Evolutionary conservation across 2,113 vertebrate species (phyloP), one percentile per base, ranked within the genome.

Genomic region (Ammodytes dubius): DNA sequence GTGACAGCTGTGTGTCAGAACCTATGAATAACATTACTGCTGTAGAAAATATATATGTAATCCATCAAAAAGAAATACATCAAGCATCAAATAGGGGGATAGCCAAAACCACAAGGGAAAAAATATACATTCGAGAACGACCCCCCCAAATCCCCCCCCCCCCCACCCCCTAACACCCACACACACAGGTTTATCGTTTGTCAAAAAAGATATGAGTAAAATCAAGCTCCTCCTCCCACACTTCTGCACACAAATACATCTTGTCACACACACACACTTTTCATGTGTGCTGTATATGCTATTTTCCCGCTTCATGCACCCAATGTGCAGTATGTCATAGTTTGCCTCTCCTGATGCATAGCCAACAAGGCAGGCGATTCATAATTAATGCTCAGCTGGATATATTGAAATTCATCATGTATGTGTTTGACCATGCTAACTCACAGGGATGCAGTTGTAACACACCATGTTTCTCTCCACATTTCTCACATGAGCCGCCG

Each of bases 1-100:
- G 37, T 74, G 84, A 85, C 83, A 84, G 82, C 68, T 75, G 47
- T 19, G 6, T 77, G 76, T 88, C 79, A 90, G 60, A 87, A 56
- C 61, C 80, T 27, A 89, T 91, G 89, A 91, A 93, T 92, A 88
- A 19, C 57, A 91, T 94, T 89, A 92, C 63, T 8, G 57, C 40
- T 65, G 74, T 73, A 14, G 19, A 45, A 83, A 76, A 79, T 73
- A 42, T 49, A 42, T 47, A 54, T 14, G 11, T 77, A 80, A 90
- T 85, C 61, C 75, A 84, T 83, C 79, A 88, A 74, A 85, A 80
- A 64, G 68, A 17, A 74, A 79, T 43, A 14, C 54, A 64, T 79
- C 53, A 45, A 60, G 68, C 79, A 77, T 84, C 58, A 74, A 80
- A 78, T 54, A 60, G 27, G 45, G 19, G 67, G 66, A 74, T 74